These are phyloP conservation scores for Dyspetes luteomarginatus DNA, from an alignment of 2,888 invertebrate genomes.

Conservation along the genomic window DNA sequence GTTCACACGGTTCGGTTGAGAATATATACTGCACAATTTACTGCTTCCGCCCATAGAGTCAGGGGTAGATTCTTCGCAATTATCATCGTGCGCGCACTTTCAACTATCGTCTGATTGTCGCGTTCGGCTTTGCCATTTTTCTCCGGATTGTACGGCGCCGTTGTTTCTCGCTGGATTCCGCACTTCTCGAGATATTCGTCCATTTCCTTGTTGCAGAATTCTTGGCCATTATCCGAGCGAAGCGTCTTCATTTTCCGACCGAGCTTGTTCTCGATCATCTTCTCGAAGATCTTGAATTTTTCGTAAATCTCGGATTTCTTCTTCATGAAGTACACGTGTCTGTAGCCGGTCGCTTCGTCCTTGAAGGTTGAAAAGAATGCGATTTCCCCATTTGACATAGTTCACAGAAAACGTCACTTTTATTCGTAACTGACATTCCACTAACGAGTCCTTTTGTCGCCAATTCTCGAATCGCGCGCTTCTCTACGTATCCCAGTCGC, in stretches of 20 bases:
- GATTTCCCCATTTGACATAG: conserved; percentile 56
- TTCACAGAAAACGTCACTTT: conserved; percentile 59
- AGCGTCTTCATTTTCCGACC: conserved; percentile 19
- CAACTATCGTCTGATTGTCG: neutral
- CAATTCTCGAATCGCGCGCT: conserved; percentile 61
- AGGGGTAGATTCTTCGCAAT: neutral
- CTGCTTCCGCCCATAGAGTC: conserved; percentile 15
- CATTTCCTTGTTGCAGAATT: neutral
- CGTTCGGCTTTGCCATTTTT: conserved; percentile 25
- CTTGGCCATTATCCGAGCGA: neutral
- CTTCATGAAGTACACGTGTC: conserved; percentile 64
- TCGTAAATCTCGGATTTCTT: conserved; percentile 67
- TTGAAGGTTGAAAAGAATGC: conserved; percentile 15
- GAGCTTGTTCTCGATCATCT: conserved; percentile 62
- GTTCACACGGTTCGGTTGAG: neutral
- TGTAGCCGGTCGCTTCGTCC: neutral
- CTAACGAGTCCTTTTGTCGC: conserved; percentile 61
- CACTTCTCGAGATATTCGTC: neutral
- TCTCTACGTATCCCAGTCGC: conserved; percentile 58
- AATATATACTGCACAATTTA: conserved; percentile 17
- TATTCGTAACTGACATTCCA: conserved; percentile 56
- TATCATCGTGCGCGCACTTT: neutral
- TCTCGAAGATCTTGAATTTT: conserved; percentile 67
- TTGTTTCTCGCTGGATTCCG: conserved; percentile 15
- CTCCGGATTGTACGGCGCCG: conserved; percentile 25